Base-by-base conservation (phyloP, 2,113 vertebrate species). In the Neogobius melanostomus region DNA sequence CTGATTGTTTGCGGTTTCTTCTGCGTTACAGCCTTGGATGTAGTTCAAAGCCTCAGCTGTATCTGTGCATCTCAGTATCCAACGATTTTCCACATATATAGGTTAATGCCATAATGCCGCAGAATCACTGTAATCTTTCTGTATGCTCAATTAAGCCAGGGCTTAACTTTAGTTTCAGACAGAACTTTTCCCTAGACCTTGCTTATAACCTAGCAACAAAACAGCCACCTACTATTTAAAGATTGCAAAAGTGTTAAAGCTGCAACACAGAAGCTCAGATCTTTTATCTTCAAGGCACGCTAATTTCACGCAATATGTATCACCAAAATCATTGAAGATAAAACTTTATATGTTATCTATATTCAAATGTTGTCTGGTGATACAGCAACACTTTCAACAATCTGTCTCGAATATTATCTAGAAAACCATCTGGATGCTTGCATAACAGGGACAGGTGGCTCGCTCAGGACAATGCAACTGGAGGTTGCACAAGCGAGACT, bases 401-500 rank as follows among this genome's bases (percentile, higher is more conserved):
- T 82, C 68, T 74, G 83, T 45, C 67, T 75, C 14, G 75, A 82
- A 67, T 64, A 83, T 67, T 54, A 70, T 84, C 70, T 72, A 82
- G 72, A 75, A 87, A 88, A 81, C 85, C 85, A 90, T 89, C 85
- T 90, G 85, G 49, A 70, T 64, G 74, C 66, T 91, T 89, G 85
- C 81, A 81, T 89, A 90, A 91, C 74, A 84, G 69, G 53, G 81
- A 85, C 88, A 87, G 90, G 85, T 90, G 88, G 86, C 79, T 69
- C 67, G 77, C 48, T 74, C 62, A 42, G 62, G 61, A 69, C 61
- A 77, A 66, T 74, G 69, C 71, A 82, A 76, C 71, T 63, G 77
- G 75, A 77, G 64, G 60, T 74, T 77, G 65, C 69, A 46, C 46
- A 64, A 44, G 17, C 16, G 15, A 44, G 59, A 12, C 59, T 61